Percentiles rank a stretch among this genome's conserved stretches.
These are phyloP conservation scores for Lamprologus speciosus DNA, from an alignment of 2,113 vertebrate genomes.

Conservation along the genomic window DNA sequence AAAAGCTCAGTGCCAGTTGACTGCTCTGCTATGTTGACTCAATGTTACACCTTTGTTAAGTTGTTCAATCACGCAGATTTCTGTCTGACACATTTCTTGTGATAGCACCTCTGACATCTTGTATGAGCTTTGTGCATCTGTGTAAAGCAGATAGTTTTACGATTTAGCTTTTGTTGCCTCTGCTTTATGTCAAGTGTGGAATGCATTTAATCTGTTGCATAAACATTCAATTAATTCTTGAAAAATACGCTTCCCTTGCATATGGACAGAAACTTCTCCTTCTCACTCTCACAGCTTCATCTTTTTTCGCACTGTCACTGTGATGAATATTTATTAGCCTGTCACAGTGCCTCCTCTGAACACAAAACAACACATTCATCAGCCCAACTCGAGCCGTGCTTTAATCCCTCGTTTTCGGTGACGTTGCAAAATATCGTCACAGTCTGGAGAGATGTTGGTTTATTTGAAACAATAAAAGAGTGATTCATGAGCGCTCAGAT, in stretches of 20 bases:
- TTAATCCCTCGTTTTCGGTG: slow-evolving; percentile 15
- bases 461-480: neutral
- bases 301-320: neutral
- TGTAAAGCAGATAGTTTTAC: neutral
- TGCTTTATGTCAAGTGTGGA: neutral
- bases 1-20: neutral
- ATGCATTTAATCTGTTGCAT: neutral
- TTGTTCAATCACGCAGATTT: neutral
- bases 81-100: neutral
- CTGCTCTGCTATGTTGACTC: neutral
- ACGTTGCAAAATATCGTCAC: neutral
- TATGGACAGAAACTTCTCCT: slow-evolving; percentile 2
- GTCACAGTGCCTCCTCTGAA: slow-evolving; percentile 21
- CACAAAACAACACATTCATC: slow-evolving; percentile 37
- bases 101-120: neutral
- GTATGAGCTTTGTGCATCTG: neutral
- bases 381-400: neutral
- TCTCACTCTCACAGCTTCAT: slow-evolving; percentile 1
- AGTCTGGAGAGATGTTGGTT: neutral
- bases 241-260: neutral
- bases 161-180: neutral
- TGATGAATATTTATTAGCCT: slow-evolving; percentile 45
- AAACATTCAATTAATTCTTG: rapidly evolving
- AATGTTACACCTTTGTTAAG: neutral
- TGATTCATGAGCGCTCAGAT: neutral